Base-by-base conservation (phyloP, 2,888 invertebrate species). In the Agonopterix heracliana region DNA sequence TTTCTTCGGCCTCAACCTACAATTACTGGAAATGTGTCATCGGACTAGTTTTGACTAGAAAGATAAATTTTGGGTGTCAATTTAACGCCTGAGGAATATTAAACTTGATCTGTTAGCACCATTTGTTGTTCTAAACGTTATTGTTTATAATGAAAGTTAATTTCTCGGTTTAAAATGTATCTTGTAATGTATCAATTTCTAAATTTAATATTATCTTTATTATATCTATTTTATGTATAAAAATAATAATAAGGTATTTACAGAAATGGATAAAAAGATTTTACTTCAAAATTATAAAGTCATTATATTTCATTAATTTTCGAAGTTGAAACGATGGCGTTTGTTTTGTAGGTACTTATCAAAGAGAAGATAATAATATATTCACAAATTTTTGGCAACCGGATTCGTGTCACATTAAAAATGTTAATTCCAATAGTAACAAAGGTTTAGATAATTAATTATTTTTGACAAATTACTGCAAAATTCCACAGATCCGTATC, bases 401-500 rank as follows among this genome's bases (percentile, higher is more conserved):
- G 17, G n/a, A 26, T 26, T 11, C 5, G 49, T 52, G 43, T 53
- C 47, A 41, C 52, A 59, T 62, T 60, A 57, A 59, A 57, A 54
- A 57, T 57, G 58, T 54, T 54, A 61, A 60, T 61, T 41, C 41
- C 48, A 49, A 61, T 60, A 70, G 54, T 66, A 66, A 71, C 65
- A 73, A 69, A 71, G 67, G 67, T 66, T 60, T 61, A 51, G 61
- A 67, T 68, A 68, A 78, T 79, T 73, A 75, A 79, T 80, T 71
- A 72, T 59, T 61, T 70, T 72, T 73, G 76, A 74, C 69, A 70
- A 68, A 72, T 76, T 65, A 66, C 67, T 70, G 75, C 80, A 71
- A 80, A 26, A 81, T 74, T 70, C 71, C 63, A 54, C 46, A 64
- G 67, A 71, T 72, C 61, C 59, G 62, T 71, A 70, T 68, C 64